phyloP scores from a whole-genome alignment of 2,888 invertebrate genomes.

The Alcis repandata region DNA sequence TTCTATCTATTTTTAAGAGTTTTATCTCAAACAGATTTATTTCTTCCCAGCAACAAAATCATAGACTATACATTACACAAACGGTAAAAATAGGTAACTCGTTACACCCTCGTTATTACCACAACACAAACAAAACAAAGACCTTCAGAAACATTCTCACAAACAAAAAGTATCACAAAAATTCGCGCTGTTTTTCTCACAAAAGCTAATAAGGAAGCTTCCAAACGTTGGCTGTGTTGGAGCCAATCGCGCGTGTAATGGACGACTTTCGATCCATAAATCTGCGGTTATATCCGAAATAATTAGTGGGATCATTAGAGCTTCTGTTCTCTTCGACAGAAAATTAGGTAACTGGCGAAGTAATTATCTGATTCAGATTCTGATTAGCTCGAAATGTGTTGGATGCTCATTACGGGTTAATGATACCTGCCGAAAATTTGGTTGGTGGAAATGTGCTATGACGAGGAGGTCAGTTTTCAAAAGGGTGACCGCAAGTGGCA shows the following conservation, averaged over 20 bases:
- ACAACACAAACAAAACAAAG: conserved; percentile 8
- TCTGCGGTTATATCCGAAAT: conserved; percentile 57
- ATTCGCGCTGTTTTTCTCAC: conserved; percentile 33
- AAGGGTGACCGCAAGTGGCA: too few species aligned
- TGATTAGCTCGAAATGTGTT: background rate
- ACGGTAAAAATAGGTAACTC: background rate
- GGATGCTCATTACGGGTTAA: background rate
- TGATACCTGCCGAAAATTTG: background rate
- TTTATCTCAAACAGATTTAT: too few species aligned
- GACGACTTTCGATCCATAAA: conserved; percentile 49
- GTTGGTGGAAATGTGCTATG: background rate
- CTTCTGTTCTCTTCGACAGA: conserved; percentile 36
- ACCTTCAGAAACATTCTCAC: conserved; percentile 19
- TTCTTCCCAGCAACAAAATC: too few species aligned
- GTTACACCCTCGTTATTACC: background rate
- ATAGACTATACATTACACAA: too few species aligned
- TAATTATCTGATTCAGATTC: conserved; percentile 16
- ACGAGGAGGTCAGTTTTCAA: too few species aligned
- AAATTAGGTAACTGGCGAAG: conserved; percentile 6
- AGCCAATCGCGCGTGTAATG: conserved; percentile 45
- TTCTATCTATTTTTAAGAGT: too few species aligned
- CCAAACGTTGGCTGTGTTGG: conserved; percentile 25
- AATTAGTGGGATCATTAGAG: conserved; percentile 61
- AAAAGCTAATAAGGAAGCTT: conserved; percentile 37
- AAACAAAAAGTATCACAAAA: conserved; percentile 36